Base-by-base conservation (phyloP, 2,797 vertebrate species). In the Sebastes melanostomus region DNA sequence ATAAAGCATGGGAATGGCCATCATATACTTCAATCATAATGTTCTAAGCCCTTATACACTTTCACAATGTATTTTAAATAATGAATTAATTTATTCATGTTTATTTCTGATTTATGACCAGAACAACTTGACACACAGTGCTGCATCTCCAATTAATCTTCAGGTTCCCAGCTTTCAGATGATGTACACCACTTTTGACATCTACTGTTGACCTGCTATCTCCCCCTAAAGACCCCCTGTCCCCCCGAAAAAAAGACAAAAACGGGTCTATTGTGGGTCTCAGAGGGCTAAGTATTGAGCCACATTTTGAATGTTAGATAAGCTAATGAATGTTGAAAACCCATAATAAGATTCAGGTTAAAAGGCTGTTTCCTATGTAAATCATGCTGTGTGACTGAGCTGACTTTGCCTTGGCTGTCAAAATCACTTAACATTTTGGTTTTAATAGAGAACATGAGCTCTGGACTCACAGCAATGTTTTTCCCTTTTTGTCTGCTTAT, bases 361-460 rank as follows among this genome's bases (percentile, higher is more conserved):
- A 83, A 73, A 77, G 54, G 18, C 34, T 80, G 38, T 58, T 77
- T 58, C 68, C 50, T 62, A 36, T 69, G 38, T 75, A 86, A 67
- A 77, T 61, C 52, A 29, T 75, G 56, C 59, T 61, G 52, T 76
- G 60, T 66, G 42, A 77, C 69, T 66, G 60, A 78, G 59, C 66
- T 78, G 77, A 79, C 69, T 77, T 63, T 69, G 50, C 52, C 52
- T 77, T 54, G 30, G 76, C 69, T 87, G 75, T 75, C 77, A 81
- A 60, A 77, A 75, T 55, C 58, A 18, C 34, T 86, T 80, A 73
- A 10, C 71, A 34, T 38, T 70, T 18, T 34, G 22, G 4, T 66
- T 52, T 75, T 61, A 71, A 75, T 81, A n/a, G 29, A 73, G 34
- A 80, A 62, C 16, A 74, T 10, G 25, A 83, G 76, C 50, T 59